Evolutionary conservation across 2,888 invertebrate species (phyloP).

Genomic region (Eucriotettix oculatus): DNA sequence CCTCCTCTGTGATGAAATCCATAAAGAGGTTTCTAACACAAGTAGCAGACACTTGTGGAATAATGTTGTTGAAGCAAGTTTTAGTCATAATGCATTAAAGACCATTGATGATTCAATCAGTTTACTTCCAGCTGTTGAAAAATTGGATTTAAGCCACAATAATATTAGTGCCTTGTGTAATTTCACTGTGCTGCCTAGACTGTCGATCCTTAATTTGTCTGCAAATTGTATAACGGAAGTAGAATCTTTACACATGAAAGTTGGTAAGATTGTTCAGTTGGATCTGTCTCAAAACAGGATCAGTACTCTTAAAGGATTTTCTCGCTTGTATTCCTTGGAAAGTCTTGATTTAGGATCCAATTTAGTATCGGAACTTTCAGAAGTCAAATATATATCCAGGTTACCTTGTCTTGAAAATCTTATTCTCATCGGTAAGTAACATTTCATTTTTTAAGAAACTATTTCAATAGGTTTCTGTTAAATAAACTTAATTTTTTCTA

Average conservation of each 20-base stretch:
- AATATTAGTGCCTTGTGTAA: conserved; percentile 55
- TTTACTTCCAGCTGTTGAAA: conserved; percentile 52
- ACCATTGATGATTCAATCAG: conserved; percentile 67
- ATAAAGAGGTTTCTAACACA: conserved; percentile 39
- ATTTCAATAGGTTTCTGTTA: too few species aligned
- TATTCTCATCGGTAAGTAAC: conserved; percentile 39
- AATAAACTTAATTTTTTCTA: too few species aligned
- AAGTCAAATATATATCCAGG: conserved; percentile 60
- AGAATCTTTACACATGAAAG: conserved; percentile 62
- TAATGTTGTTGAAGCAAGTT: conserved; percentile 49
- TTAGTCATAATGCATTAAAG: conserved; percentile 61
- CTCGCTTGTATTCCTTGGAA: conserved; percentile 72
- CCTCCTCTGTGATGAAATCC: conserved; percentile 68
- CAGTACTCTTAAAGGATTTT: conserved; percentile 49
- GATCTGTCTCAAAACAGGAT: conserved; percentile 76
- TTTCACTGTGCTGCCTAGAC: conserved; percentile 58
- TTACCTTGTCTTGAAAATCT: conserved; percentile 77
- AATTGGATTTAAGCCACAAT: conserved; percentile 62
- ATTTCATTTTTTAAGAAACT: too few species aligned
- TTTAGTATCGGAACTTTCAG: conserved; percentile 58
- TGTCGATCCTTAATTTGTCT: conserved; percentile 60
- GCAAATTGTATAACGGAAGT: conserved; percentile 60
- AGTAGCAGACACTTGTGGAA: conserved; percentile 44
- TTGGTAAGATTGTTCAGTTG: conserved; percentile 76
- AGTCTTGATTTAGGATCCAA: conserved; percentile 78